Conservation (phyloP, 2,113 vertebrate species). For the Sapayoa aenigma region DNA sequence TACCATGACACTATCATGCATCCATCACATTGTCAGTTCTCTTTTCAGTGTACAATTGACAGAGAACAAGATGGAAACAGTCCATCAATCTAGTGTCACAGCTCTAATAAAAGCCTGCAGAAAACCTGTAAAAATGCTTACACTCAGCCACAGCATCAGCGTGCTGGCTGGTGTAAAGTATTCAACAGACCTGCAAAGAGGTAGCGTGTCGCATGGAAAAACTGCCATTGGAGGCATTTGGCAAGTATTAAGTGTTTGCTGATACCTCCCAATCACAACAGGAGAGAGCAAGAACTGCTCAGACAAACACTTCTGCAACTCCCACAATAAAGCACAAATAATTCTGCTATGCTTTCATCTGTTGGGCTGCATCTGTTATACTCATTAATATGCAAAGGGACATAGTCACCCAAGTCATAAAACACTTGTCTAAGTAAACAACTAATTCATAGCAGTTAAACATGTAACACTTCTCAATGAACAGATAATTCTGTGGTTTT, state of each 20-base stretch:
- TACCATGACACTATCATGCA: conserved; percentile 59
- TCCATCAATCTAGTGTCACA: conserved; percentile 79
- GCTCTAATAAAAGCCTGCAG: conserved; percentile 76
- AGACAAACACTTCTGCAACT: not conserved
- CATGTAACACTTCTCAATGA: not conserved
- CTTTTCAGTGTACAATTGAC: conserved; percentile 73
- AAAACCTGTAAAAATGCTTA: conserved; percentile 75
- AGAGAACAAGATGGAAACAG: conserved; percentile 77
- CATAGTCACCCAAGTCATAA: not conserved
- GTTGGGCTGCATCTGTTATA: not conserved
- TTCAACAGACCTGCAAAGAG: conserved; percentile 58
- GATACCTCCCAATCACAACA: not conserved
- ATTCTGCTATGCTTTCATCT: not conserved
- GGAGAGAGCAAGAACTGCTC: not conserved
- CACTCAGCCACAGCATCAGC: conserved; percentile 33
- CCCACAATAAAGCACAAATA: not conserved
- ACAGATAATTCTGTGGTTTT: not conserved
- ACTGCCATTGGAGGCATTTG: not conserved
- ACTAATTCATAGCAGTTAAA: not conserved
- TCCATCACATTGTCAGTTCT: conserved; percentile 76
- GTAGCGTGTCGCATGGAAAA: conserved; percentile 50
- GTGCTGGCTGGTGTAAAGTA: conserved; percentile 49
- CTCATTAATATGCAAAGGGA: not conserved
- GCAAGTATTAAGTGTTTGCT: not conserved
- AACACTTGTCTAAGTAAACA: not conserved